These are phyloP conservation scores for Nephotettix cincticeps DNA, from an alignment of 1,140 invertebrate genomes.

Conservation along the genomic window DNA sequence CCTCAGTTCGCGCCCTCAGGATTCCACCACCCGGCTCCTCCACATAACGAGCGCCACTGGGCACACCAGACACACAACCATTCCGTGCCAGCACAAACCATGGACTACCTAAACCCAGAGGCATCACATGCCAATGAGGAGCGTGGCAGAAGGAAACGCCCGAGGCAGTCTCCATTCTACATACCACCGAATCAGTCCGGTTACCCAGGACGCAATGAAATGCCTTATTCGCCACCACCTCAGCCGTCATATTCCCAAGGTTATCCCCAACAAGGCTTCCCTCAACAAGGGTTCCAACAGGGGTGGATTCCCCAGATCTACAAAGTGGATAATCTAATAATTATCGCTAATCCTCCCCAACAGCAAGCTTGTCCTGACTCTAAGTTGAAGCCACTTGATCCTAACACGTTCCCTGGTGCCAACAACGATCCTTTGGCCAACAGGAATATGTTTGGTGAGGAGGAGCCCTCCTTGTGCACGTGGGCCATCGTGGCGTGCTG, in stretches of 20 bases:
- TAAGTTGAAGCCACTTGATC: not conserved
- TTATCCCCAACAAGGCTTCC: no score
- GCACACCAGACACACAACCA: no score
- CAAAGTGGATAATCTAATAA: slow-evolving; percentile 5
- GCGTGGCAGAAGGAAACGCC: not conserved
- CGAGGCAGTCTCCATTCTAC: not conserved
- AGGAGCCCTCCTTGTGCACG: slow-evolving; percentile 55
- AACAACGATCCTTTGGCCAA: slow-evolving; percentile 15
- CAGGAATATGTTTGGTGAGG: slow-evolving; percentile 29
- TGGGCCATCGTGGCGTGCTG: slow-evolving; percentile 69
- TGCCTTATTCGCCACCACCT: no score
- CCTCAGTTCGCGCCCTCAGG: not conserved
- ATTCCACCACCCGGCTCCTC: not conserved
- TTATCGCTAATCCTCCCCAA: not conserved
- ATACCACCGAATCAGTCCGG: no score
- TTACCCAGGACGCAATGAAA: no score
- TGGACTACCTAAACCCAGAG: not conserved
- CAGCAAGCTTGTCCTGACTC: not conserved
- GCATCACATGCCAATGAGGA: not conserved
- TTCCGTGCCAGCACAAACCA: no score
- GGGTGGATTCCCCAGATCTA: not conserved
- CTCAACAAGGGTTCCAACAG: not conserved
- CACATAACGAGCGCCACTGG: not conserved
- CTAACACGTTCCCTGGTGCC: not conserved
- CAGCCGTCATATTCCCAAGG: no score